A percentile compares a stretch with the other conserved stretches of the same genome.
phyloP scores from a whole-genome alignment of 2,113 vertebrate species.

The Laticauda colubrina region DNA sequence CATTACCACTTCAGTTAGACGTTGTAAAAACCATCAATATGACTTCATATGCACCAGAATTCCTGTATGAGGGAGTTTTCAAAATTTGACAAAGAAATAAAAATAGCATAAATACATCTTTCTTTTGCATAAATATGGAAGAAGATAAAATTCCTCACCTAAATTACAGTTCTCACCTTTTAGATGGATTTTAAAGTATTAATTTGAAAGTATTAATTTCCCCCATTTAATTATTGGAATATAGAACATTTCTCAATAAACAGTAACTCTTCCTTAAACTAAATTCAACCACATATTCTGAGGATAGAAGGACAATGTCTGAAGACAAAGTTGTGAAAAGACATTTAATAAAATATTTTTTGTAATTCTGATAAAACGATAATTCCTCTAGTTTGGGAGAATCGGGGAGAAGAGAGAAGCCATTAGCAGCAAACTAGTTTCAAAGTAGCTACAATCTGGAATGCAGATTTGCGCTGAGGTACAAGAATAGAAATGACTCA shows the following conservation, averaged over 20 bases:
- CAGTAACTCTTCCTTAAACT: background rate
- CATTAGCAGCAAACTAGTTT: background rate
- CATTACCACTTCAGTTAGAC: background rate
- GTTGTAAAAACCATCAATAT: background rate
- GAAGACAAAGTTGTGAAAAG: background rate
- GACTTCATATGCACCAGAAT: background rate
- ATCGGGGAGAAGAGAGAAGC: background rate
- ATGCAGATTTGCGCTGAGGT: background rate
- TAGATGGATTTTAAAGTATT: background rate
- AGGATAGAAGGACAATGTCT: background rate
- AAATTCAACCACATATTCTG: background rate
- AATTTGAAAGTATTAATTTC: background rate
- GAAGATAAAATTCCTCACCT: background rate
- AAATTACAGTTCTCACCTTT: background rate
- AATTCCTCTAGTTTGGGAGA: background rate
- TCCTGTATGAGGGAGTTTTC: background rate
- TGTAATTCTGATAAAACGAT: background rate
- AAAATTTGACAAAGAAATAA: background rate
- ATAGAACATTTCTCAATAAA: background rate
- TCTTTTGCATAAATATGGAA: background rate
- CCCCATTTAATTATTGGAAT: background rate
- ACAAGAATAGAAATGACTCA: background rate
- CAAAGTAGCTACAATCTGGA: conserved; percentile 3
- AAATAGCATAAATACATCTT: background rate
- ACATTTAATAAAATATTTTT: background rate